Percentiles rank a stretch among this genome's conserved stretches.
phyloP scores from a whole-genome alignment of 2,888 invertebrate genomes.

The Meteorus colon region DNA sequence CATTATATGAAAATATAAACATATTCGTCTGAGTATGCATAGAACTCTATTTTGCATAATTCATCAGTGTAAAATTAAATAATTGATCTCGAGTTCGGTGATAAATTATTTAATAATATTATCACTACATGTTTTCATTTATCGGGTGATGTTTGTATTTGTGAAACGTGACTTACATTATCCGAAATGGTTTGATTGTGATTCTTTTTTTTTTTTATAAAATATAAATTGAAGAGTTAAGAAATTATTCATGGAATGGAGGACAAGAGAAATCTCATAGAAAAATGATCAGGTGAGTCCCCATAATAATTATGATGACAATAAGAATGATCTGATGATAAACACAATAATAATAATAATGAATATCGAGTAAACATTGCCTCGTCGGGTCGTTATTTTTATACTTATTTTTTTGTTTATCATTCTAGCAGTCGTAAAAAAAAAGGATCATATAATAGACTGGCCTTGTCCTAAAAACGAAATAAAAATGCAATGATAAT shows the following conservation, averaged over 20 bases:
- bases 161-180: slow-evolving; percentile 8
- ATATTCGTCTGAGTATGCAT: neutral
- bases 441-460: neutral
- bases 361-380: neutral
- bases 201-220: neutral
- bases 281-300: no score
- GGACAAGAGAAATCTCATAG: no score
- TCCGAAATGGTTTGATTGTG: neutral
- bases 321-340: no score
- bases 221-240: neutral
- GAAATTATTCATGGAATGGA: neutral
- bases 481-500: neutral
- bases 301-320: no score
- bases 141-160: neutral
- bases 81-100: neutral
- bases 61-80: neutral
- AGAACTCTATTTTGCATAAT: neutral
- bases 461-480: neutral
- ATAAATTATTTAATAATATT: slow-evolving; percentile 9
- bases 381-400: neutral
- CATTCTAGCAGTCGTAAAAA: neutral
- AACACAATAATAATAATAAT: no score
- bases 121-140: neutral
- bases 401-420: neutral
- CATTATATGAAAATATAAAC: neutral